Conservation (phyloP, 2,113 vertebrate species). For the Calidris pugnax region DNA sequence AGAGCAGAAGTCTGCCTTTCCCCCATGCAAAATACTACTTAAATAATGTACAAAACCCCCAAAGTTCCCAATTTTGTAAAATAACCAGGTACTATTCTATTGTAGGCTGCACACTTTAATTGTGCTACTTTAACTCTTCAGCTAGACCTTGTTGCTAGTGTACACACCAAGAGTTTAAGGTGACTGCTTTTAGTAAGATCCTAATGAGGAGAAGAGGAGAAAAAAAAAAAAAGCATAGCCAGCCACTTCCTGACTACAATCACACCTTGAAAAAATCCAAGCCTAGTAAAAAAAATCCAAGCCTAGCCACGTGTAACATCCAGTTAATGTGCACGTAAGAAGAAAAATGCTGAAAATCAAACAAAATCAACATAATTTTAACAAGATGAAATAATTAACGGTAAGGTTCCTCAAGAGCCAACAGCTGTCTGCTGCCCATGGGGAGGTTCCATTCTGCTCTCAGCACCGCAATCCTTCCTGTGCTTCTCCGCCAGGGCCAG, state of each 20-base stretch:
- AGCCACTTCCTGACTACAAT: background rate
- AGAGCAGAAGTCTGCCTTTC: background rate
- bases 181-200: background rate
- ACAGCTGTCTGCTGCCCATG: rapidly evolving
- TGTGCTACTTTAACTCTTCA: background rate
- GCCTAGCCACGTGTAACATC: background rate
- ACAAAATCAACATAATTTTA: background rate
- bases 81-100: background rate
- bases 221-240: background rate
- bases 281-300: background rate
- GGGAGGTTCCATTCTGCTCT: background rate
- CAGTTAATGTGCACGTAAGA: background rate
- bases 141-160: background rate
- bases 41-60: rapidly evolving
- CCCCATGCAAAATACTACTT: background rate
- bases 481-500: rapidly evolving
- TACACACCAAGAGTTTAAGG: background rate
- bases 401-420: background rate
- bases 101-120: background rate
- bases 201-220: background rate
- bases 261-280: background rate
- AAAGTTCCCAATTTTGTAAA: background rate
- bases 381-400: background rate
- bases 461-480: background rate
- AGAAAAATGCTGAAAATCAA: background rate